Percentiles rank a stretch among this genome's conserved stretches.
phyloP scores from a whole-genome alignment of 2,113 vertebrate species.

The Scortum barcoo region DNA sequence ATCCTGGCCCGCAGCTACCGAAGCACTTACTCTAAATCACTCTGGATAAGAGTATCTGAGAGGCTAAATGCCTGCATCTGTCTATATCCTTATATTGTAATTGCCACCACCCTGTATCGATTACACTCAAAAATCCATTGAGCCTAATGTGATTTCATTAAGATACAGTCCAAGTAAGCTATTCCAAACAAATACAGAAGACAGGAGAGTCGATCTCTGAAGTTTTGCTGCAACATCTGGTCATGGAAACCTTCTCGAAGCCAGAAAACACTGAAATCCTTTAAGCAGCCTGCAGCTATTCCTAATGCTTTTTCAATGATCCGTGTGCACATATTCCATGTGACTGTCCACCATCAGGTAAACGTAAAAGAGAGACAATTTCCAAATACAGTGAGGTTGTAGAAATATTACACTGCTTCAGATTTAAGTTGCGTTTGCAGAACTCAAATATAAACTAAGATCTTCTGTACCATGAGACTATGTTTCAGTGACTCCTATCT shows the following conservation, averaged over 20 bases:
- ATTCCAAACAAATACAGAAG: constrained; percentile 38
- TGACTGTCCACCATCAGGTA: not conserved
- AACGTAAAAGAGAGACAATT: too few relatives aligned
- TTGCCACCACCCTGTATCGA: constrained; percentile 72
- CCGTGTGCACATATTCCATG: not conserved
- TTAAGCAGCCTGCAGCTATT: not conserved
- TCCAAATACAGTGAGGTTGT: not conserved
- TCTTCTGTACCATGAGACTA: too few relatives aligned
- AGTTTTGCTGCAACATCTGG: constrained; percentile 31
- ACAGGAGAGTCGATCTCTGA: constrained; percentile 14
- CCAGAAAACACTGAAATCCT: constrained; percentile 9
- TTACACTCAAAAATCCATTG: constrained; percentile 60
- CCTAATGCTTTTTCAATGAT: constrained; percentile 11
- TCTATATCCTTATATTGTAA: constrained; percentile 67
- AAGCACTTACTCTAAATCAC: constrained; percentile 50
- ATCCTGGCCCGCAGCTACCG: constrained; percentile 11
- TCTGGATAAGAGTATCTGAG: constrained; percentile 47
- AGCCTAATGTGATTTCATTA: constrained; percentile 76
- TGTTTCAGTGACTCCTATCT: too few relatives aligned
- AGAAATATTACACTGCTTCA: not conserved
- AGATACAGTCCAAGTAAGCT: constrained; percentile 55
- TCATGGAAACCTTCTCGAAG: not conserved
- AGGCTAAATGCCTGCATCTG: constrained; percentile 56
- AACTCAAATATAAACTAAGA: too few relatives aligned
- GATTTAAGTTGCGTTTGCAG: not conserved